These are phyloP conservation scores for Drosophila neoperkinsi DNA, from an alignment of 2,888 invertebrate genomes.

Conservation along the genomic window DNA sequence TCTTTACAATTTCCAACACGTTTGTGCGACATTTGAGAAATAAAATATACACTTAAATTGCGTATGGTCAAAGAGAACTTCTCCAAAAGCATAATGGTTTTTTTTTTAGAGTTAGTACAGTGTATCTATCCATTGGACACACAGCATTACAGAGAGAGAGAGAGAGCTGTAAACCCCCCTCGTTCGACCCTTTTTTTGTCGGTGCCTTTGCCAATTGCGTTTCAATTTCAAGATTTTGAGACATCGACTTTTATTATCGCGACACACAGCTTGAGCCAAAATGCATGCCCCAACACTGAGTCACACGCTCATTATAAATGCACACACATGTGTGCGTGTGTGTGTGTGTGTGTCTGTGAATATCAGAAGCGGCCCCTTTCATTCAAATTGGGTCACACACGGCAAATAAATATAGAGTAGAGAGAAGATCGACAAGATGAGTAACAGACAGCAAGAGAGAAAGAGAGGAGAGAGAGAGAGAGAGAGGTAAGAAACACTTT, in stretches of 20 bases:
- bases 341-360: conserved; percentile 1
- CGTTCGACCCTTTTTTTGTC: conserved; percentile 6
- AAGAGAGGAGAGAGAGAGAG: not conserved
- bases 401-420: conserved; percentile 13
- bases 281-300: conserved; percentile 44
- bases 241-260: conserved; percentile 25
- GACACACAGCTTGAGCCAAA: not conserved
- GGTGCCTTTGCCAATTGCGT: conserved; percentile 55
- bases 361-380: conserved; percentile 5
- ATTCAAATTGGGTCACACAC: conserved; percentile 45
- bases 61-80: not conserved
- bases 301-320: conserved; percentile 30
- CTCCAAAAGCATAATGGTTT: not conserved
- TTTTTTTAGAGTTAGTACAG: not conserved
- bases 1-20: not conserved
- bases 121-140: conserved; percentile 32
- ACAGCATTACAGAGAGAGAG: not conserved
- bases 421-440: conserved; percentile 14
- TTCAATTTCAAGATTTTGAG: conserved; percentile 33
- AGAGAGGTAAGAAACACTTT: not conserved
- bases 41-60: not conserved
- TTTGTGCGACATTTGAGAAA: not conserved
- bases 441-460: not conserved
- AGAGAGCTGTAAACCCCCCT: not conserved
- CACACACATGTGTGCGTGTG: too few relatives aligned